These are phyloP conservation scores for Phymanthus crucifer DNA, from an alignment of 92 coral and sea anemone genomes.

Conservation along the genomic window DNA sequence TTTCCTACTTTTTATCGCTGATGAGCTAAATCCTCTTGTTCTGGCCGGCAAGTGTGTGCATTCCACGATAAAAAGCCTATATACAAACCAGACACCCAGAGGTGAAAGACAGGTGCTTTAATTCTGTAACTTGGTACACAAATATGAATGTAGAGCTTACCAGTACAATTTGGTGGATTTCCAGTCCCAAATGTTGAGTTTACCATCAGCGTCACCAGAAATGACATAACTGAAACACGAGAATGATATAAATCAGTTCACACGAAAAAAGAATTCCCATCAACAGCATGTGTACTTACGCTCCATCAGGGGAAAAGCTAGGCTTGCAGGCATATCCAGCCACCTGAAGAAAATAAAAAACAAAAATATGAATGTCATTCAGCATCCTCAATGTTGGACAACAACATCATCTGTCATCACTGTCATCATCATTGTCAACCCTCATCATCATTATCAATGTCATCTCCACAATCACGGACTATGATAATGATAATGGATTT, in stretches of 20 bases:
- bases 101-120: too few species aligned
- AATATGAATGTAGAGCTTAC: slow-evolving; percentile 30
- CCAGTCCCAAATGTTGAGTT: slow-evolving; percentile 99
- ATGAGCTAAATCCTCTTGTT: too few species aligned
- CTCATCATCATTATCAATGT: neutral
- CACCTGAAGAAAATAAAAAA: slow-evolving; percentile 42
- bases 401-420: neutral
- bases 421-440: neutral
- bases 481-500: neutral
- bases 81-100: too few species aligned
- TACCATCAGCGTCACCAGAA: slow-evolving; percentile 99
- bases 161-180: slow-evolving; percentile 94
- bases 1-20: too few species aligned
- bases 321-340: slow-evolving; percentile 99
- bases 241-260: neutral
- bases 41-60: too few species aligned
- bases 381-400: neutral
- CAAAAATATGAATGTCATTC: neutral
- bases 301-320: slow-evolving; percentile 95
- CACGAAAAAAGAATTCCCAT: neutral
- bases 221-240: slow-evolving; percentile 71
- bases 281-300: slow-evolving; percentile 43
- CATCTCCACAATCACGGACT: neutral
- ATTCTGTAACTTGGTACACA: too few species aligned
- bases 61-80: too few species aligned